Percentiles rank a stretch among this genome's conserved stretches.
phyloP scores from a whole-genome alignment of 1,140 invertebrate genomes.

The Drepana arcuata region DNA sequence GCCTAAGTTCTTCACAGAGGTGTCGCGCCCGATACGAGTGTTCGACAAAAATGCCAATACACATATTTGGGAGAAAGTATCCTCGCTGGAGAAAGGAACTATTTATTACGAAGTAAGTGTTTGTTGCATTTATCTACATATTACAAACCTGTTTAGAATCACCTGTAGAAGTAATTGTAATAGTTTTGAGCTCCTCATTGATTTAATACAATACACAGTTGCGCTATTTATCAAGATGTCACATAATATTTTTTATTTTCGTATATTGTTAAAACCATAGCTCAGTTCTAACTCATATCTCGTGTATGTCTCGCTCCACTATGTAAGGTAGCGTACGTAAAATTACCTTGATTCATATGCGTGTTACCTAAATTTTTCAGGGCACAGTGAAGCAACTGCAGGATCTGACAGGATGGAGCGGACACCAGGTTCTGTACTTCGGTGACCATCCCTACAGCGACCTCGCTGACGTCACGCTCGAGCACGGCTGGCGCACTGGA shows the following conservation, averaged over 20 bases:
- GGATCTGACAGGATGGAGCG: slow-evolving; percentile 93
- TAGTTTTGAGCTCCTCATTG: too few relatives aligned
- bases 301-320: too few relatives aligned
- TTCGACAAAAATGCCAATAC: slow-evolving; percentile 87
- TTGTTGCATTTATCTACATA: too few relatives aligned
- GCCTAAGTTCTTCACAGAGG: slow-evolving; percentile 96
- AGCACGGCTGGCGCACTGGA: slow-evolving; percentile 97
- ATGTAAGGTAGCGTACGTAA: too few relatives aligned
- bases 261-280: too few relatives aligned
- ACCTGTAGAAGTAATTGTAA: too few relatives aligned
- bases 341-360: too few relatives aligned
- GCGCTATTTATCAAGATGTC: too few relatives aligned
- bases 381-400: slow-evolving; percentile 94
- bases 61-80: slow-evolving; percentile 93
- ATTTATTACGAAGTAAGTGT: slow-evolving; percentile 95
- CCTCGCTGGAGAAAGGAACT: slow-evolving; percentile 86
- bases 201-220: too few relatives aligned
- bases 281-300: too few relatives aligned
- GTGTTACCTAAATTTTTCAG: too few relatives aligned
- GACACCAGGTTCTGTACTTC: slow-evolving; percentile 95
- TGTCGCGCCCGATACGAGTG: slow-evolving; percentile 89
- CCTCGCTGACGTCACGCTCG: slow-evolving; percentile 94
- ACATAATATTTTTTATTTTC: too few relatives aligned
- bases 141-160: slow-evolving; percentile 2
- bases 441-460: slow-evolving; percentile 99